These are phyloP conservation scores for Diaprepes abbreviatus DNA, from an alignment of 2,888 invertebrate species.

Conservation along the genomic window DNA sequence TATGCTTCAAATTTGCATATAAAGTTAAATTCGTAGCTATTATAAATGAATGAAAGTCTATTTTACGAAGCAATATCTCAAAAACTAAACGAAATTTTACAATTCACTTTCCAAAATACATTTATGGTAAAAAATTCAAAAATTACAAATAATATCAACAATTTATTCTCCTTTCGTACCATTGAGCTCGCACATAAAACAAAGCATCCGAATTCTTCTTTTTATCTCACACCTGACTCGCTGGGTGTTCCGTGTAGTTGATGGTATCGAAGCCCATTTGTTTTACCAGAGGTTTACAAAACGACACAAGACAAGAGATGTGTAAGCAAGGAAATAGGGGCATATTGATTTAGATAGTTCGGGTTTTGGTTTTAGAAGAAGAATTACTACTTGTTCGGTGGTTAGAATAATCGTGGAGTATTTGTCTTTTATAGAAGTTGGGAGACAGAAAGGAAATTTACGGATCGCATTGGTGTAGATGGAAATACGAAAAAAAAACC, in stretches of 20 bases:
- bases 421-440: no score
- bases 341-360: conserved; percentile 25
- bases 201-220: not conserved
- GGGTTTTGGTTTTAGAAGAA: not conserved
- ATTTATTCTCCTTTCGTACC: no score
- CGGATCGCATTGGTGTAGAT: not conserved
- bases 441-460: no score
- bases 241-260: conserved; percentile 50
- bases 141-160: no score
- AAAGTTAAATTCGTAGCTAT: no score
- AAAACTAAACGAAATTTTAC: no score
- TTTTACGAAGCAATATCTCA: no score
- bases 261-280: conserved; percentile 46
- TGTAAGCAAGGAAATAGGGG: conserved; percentile 40
- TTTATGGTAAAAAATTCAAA: no score
- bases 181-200: conserved; percentile 4
- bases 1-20: no score
- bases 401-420: not conserved
- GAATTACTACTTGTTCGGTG: conserved; percentile 6
- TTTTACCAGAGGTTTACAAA: conserved; percentile 41
- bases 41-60: no score
- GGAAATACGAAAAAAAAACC: no score
- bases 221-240: conserved; percentile 44
- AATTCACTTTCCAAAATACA: no score
- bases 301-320: conserved; percentile 38